Evolutionary conservation across 2,113 vertebrate genomes (phyloP).

Genomic region (Myotis yumanensis): DNA sequence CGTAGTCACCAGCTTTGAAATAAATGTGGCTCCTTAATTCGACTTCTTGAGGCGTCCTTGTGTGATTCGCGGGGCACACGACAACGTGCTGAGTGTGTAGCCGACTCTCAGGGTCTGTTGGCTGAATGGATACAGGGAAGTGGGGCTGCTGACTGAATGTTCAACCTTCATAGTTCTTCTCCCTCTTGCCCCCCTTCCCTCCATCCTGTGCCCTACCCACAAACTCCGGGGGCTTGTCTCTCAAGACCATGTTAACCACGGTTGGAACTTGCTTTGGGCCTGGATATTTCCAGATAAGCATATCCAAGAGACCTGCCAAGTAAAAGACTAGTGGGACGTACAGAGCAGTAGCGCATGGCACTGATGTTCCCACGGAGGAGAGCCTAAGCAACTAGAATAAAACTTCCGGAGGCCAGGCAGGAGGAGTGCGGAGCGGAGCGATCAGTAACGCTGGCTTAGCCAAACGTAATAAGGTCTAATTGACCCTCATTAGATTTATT

Average conservation of each 20-base stretch:
- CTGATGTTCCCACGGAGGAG: neutral
- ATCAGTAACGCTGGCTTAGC: constrained; percentile 41
- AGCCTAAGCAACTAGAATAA: neutral
- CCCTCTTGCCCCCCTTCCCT: neutral
- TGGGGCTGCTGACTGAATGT: too few relatives aligned
- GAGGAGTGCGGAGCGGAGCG: neutral
- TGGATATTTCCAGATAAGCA: neutral
- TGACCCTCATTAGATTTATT: constrained; percentile 76
- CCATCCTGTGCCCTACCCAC: neutral
- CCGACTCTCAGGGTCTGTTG: rapidly evolving
- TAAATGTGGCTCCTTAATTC: too few relatives aligned
- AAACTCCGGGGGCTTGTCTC: neutral
- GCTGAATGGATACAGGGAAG: neutral
- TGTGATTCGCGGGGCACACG: too few relatives aligned
- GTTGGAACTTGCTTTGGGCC: neutral
- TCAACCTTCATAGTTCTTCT: neutral
- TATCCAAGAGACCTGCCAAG: neutral
- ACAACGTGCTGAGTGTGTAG: too few relatives aligned
- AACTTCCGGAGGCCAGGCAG: neutral
- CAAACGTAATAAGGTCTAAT: constrained; percentile 74
- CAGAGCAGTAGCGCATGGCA: neutral
- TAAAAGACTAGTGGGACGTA: neutral
- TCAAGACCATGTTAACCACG: neutral
- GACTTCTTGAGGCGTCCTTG: too few relatives aligned
- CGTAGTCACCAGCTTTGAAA: too few relatives aligned